phyloP scores from a whole-genome alignment of 2,888 invertebrate species.

The Molanna angustata region DNA sequence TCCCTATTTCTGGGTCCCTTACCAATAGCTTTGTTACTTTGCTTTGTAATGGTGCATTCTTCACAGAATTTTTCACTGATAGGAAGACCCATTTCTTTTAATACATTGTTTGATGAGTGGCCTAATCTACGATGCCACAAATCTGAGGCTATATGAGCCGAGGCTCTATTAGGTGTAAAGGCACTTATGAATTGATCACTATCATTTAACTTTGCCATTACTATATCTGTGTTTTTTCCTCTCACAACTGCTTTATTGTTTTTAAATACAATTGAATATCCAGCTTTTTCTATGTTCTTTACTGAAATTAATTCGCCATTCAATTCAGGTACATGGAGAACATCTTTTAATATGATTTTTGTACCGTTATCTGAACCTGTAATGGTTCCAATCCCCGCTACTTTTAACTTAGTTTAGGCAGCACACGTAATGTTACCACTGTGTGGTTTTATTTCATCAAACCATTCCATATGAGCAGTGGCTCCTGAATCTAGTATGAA shows the following conservation, averaged over 20 bases:
- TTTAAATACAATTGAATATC: not conserved
- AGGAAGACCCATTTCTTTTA: not conserved
- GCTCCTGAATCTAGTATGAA: not conserved
- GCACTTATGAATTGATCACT: not conserved
- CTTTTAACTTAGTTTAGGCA: not conserved
- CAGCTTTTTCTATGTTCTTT: not conserved
- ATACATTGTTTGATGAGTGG: not conserved
- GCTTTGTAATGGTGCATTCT: not conserved
- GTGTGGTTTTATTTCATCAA: not conserved
- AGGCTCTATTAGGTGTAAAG: not conserved
- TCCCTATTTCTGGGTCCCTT: too few species aligned
- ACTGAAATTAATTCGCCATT: slow-evolving; percentile 1
- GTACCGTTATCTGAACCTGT: not conserved
- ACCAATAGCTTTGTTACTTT: not conserved
- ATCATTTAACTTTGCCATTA: not conserved
- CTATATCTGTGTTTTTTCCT: not conserved
- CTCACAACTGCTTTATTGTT: not conserved
- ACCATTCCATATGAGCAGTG: not conserved
- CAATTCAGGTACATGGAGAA: not conserved
- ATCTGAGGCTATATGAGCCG: not conserved
- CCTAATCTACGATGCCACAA: slow-evolving; percentile 1
- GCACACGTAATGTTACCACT: not conserved
- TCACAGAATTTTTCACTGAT: not conserved
- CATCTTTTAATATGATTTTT: not conserved
- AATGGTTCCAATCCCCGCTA: not conserved